A percentile compares a stretch with the other conserved stretches of the same genome.
Evolutionary conservation across 2,888 invertebrate species (phyloP).

Genomic region (Drosophila prostipennis): DNA sequence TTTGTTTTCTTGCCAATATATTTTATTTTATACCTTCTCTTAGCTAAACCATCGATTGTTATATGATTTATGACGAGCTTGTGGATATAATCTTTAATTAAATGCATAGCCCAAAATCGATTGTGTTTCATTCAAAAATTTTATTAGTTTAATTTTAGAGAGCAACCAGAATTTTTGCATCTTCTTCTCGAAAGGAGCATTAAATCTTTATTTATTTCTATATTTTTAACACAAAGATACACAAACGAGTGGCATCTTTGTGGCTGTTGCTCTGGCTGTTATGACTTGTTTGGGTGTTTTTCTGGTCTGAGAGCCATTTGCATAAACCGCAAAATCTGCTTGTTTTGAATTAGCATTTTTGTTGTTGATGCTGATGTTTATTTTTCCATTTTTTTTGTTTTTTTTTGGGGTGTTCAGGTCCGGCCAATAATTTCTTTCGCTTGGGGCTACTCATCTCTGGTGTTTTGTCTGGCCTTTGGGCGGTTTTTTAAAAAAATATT

Average conservation of each 20-base stretch:
- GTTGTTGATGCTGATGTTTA: constrained; percentile 35
- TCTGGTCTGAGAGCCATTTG: constrained; percentile 58
- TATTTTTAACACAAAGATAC: constrained; percentile 43
- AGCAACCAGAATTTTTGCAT: constrained; percentile 2
- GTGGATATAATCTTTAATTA: constrained; percentile 26
- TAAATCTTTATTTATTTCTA: constrained; percentile 58
- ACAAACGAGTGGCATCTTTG: constrained; percentile 26
- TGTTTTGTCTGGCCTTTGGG: constrained; percentile 37
- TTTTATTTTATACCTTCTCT: background rate
- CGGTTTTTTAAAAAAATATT: constrained; percentile 25
- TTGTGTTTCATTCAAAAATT: background rate
- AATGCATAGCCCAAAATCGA: constrained; percentile 1
- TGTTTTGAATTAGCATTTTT: constrained; percentile 73
- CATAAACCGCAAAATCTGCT: constrained; percentile 78
- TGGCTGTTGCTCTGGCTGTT: constrained; percentile 42
- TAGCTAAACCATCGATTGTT: constrained; percentile 7
- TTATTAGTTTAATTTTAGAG: background rate
- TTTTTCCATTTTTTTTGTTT: constrained; percentile 40
- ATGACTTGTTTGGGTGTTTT: constrained; percentile 46
- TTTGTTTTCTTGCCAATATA: constrained; percentile 18
- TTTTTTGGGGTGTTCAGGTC: constrained; percentile 11
- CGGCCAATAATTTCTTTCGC: constrained; percentile 63
- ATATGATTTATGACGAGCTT: constrained; percentile 23
- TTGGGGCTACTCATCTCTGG: constrained; percentile 13
- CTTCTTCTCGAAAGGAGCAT: constrained; percentile 34